Base-by-base conservation (phyloP, 1,140 invertebrate species). In the Ceratina australensis region DNA sequence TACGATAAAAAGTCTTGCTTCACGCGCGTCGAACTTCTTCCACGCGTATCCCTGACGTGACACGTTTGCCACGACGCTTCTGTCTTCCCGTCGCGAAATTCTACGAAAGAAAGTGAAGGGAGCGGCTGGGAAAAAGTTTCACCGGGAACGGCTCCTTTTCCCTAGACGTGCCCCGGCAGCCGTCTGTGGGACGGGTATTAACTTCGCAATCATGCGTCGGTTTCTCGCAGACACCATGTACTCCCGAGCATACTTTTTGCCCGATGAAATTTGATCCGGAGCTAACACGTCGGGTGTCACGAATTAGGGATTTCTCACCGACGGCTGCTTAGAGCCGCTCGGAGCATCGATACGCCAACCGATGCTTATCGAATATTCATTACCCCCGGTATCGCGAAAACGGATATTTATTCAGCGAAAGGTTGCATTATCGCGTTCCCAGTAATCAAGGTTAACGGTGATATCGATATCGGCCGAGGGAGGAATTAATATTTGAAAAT, bases 1-100 rank as follows among this genome's bases (percentile, higher is more conserved):
- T 20, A 47, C 68, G 63, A 82, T 75, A 79, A 79, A 72, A 83
- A 82, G 69, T 57, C 42, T 52, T 68, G 64, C 50, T 54, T 20
- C 56, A 59, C 26, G n/a, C 50, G 18, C 13, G 33, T 76, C 65
- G 59, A 81, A 72, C 57, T 28, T 24, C 7, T 42, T 28, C 13
- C 54, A 63, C 49, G 18, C 52, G 33, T 42, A 42, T 26, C 73
- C 22, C 72, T 57, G 59, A 67, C 71, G 68, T 54, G 65, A 65
- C 20, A 26, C 56, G 76, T 72, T 59, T 56, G 16, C 42, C 69
- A 42, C 24, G 65, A 61, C 54, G 33, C 56, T 54, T 72, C 65
- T 2, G 10, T 47, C 60, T 49, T 47, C 47, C 28, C 16, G 49
- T 81, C 66, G 50, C 20, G 47, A 78, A 68, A 69, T 74, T 79